A percentile compares a stretch with the other conserved stretches of the same genome.
These are phyloP conservation scores for Mycteria americana DNA, from an alignment of 2,797 vertebrate genomes.

Conservation along the genomic window DNA sequence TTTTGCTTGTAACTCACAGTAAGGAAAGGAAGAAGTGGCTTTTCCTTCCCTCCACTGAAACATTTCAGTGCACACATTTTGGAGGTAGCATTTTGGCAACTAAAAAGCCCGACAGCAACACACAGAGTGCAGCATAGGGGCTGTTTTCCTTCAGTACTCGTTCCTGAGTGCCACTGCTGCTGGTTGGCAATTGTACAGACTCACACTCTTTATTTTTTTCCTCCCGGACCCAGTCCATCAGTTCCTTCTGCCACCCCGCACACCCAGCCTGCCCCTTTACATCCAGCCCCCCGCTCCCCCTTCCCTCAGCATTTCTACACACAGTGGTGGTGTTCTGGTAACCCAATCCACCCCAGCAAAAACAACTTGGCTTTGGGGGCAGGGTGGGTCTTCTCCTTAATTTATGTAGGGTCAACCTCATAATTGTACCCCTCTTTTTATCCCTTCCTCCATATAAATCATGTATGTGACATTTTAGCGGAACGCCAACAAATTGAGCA, in stretches of 20 bases:
- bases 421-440: slow-evolving; percentile 5
- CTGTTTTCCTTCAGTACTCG: background rate
- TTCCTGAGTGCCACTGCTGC: background rate
- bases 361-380: background rate
- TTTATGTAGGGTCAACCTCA: background rate
- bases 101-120: background rate
- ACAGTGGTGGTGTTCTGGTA: background rate
- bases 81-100: background rate
- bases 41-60: background rate
- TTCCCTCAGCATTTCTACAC: background rate
- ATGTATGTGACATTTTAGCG: background rate
- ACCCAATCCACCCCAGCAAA: background rate
- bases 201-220: background rate
- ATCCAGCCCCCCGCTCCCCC: background rate
- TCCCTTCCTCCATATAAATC: slow-evolving; percentile 28
- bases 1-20: background rate
- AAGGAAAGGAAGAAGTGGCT: background rate
- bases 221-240: background rate
- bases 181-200: background rate
- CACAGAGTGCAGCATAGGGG: too few species aligned
- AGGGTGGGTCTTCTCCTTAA: background rate
- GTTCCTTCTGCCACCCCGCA: background rate
- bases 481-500: slow-evolving; percentile 17
- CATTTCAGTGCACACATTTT: background rate
- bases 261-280: background rate